Evolutionary conservation across 1,140 invertebrate genomes (phyloP), one percentile per base, ranked within the genome.

Genomic region (Drosophila mayri): DNA sequence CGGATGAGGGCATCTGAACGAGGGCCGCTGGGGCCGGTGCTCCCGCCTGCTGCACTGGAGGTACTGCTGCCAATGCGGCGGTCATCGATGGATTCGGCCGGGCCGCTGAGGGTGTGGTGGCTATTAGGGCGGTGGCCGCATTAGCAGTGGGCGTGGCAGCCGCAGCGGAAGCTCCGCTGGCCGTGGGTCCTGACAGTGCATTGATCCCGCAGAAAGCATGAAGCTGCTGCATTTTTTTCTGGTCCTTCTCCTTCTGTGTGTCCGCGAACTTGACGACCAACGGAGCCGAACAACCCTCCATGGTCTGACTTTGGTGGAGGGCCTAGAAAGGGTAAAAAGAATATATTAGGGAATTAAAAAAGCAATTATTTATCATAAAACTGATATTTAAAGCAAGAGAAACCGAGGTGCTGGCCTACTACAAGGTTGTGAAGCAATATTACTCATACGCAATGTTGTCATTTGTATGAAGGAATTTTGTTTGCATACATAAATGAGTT

Each of bases 231-330:
- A 98, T 94, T 90, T 98, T 96, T 93, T 99, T 99, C 92, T 98
- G 96, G 92, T 99, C 98, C 93, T 99, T 99, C 92, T 99, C 98
- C 93, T 99, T 99, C 93, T 99, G 98, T 44, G 98, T 99, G 93
- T 99, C 99, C 32, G 99, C 99, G 93, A 99, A 99, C 93, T 99
- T 99, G 10, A 99, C 98, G 22, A 99, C 99, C 70, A 99, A 93
- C 12, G 99, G 98, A 73, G 98, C 98, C 55, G 97, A 98, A 93
- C 98, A 99, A 25, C 98, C 98, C 94, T 99, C 99, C 98, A 99
- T 99, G 71, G 98, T 99, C 93, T 98, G 97, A 86, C 98, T 99
- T 94, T 99, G 98, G 94, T 99, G 98, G 93, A 99, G 96, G 79
- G 96, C 95, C 95, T 95, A 92, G 2, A 80, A 74, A 0, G 1